A percentile compares a stretch with the other conserved stretches of the same genome.
phyloP scores from a whole-genome alignment of 2,113 vertebrate species.

The Mastomys natalensis region DNA sequence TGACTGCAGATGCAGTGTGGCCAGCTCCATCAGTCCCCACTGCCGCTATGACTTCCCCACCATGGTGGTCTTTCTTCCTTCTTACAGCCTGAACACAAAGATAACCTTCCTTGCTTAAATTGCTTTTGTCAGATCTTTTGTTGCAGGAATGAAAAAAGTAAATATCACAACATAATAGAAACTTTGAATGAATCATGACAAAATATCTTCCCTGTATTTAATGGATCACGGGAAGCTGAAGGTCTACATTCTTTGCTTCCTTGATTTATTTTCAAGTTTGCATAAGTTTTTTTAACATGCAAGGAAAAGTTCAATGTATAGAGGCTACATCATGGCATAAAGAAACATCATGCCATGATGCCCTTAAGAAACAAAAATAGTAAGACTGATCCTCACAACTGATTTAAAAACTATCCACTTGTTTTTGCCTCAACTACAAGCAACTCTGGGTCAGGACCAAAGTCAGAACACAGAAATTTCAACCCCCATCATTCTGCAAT shows the following conservation, averaged over 20 bases:
- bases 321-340: not conserved
- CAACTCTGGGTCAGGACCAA: conserved; percentile 6
- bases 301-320: not conserved
- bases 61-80: not conserved
- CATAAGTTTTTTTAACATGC: conserved; percentile 13
- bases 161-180: not conserved
- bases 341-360: not conserved
- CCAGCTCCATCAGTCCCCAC: not conserved
- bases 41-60: not conserved
- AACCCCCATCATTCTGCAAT: not conserved
- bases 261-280: conserved; percentile 29
- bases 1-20: not conserved
- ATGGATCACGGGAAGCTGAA: not conserved
- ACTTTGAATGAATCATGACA: not conserved
- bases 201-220: not conserved
- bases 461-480: not conserved
- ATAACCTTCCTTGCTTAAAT: not conserved
- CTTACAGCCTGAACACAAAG: not conserved
- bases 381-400: not conserved
- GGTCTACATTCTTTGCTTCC: not conserved
- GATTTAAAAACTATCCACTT: conserved; percentile 27
- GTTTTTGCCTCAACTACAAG: conserved; percentile 37
- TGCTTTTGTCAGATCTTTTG: not conserved
- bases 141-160: not conserved
- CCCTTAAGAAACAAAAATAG: conserved; percentile 46